Base-by-base conservation (phyloP, 2,888 invertebrate species). In the Leptopilina drosophilae region DNA sequence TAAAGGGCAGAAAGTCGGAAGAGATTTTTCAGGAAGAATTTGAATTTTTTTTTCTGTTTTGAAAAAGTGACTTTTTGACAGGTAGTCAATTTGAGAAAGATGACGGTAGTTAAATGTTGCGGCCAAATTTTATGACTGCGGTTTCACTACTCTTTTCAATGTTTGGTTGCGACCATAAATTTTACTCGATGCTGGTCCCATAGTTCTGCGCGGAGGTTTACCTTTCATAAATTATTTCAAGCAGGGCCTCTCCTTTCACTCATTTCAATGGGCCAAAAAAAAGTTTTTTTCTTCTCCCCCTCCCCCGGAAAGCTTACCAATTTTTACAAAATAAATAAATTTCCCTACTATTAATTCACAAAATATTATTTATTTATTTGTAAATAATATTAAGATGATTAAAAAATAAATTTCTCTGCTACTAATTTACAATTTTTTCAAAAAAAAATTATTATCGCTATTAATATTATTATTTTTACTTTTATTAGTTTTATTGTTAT, bases 51-150 rank as follows among this genome's bases (percentile, higher is more conserved):
- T 26, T 11, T 12, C 49, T 12, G 42, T 8, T 42, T 8, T 42
- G 64, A 64, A 33, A 20, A 62, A 62, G 15, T 20, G 67, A 15
- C 67, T 11, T 67, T 49, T 67, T 15, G 59, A 64, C 64, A 49
- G 46, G 42, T 64, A 64, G 46, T 62, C 42, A 33, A 64, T 76
- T 64, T 64, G 42, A 59, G 64, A 76, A 76, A 64, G 20, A 76
- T 64, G 64, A 64, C 76, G 64, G 76, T 64, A 59, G 76, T 76
- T 82, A 81, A 80, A 78, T 73, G 76, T 80, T 81, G 82, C 79
- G 82, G 81, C 80, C 76, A 78, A 78, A 76, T 33, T 80, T 81
- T 81, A 81, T 78, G 79, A 69, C 78, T 82, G 81, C 78, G 82
- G 82, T 82, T 82, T 81, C 53, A 14, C 53, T 42, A 64, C 66